Percentiles rank a stretch among this genome's conserved stretches.
These are phyloP conservation scores for Melolontha melolontha DNA, from an alignment of 2,888 invertebrate genomes.

Conservation along the genomic window DNA sequence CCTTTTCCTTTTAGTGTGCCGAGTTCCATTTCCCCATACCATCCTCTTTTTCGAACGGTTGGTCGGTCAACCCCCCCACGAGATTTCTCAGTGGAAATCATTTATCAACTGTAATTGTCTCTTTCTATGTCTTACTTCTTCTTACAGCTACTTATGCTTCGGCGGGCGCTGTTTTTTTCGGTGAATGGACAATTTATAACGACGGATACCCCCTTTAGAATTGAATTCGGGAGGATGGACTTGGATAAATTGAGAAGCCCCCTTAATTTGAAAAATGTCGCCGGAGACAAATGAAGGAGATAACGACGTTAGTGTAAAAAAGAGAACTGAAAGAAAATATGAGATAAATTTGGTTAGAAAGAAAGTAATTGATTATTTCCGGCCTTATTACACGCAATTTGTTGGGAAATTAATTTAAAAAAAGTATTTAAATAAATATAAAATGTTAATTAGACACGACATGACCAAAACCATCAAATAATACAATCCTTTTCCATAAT, in stretches of 20 bases:
- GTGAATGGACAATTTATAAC: slow-evolving; percentile 42
- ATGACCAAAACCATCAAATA: too few species aligned
- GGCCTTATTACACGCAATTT: too few species aligned
- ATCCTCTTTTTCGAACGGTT: not conserved
- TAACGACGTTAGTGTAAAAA: slow-evolving; percentile 2
- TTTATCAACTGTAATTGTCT: slow-evolving; percentile 17
- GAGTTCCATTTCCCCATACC: not conserved
- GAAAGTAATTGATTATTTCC: not conserved
- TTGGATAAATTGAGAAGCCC: not conserved
- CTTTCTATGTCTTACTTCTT: slow-evolving; percentile 48
- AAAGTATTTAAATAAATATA: too few species aligned
- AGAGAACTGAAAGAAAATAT: slow-evolving; percentile 2
- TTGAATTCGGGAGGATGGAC: slow-evolving; percentile 15
- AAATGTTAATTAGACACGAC: too few species aligned
- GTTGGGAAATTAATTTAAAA: too few species aligned
- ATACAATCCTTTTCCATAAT: too few species aligned
- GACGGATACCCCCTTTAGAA: slow-evolving; percentile 20
- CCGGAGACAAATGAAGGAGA: slow-evolving; percentile 18
- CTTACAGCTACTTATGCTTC: slow-evolving; percentile 20
- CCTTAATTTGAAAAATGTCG: slow-evolving; percentile 26
- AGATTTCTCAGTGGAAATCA: not conserved
- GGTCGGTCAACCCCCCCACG: not conserved
- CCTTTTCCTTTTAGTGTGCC: too few species aligned
- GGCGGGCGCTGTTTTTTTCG: slow-evolving; percentile 40
- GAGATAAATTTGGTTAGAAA: slow-evolving; percentile 3